These are phyloP conservation scores for Linurgus olivaceus DNA, from an alignment of 2,797 vertebrate genomes.

Conservation along the genomic window DNA sequence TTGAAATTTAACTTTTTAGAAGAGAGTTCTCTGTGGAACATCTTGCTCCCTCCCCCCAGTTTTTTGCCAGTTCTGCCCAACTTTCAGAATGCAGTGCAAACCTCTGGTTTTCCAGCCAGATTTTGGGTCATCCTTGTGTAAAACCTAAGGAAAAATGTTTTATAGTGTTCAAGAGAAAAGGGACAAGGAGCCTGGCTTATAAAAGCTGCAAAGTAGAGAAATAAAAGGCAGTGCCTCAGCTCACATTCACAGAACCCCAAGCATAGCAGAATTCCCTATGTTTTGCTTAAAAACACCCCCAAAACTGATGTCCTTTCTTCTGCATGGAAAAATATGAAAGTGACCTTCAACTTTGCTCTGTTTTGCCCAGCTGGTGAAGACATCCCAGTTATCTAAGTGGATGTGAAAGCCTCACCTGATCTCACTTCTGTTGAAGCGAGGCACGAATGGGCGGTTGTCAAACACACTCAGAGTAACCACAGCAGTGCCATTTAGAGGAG, in stretches of 20 bases:
- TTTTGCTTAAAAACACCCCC: rapidly evolving
- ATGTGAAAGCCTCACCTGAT: constrained; percentile 56
- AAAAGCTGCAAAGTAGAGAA: neutral
- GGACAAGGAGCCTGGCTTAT: neutral
- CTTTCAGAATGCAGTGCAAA: neutral
- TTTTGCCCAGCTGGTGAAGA: neutral
- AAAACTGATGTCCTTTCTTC: neutral
- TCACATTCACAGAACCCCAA: neutral
- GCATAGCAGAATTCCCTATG: neutral
- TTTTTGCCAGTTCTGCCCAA: neutral
- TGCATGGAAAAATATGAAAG: neutral
- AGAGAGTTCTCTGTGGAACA: neutral
- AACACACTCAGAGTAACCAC: constrained; percentile 11
- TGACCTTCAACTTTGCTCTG: neutral
- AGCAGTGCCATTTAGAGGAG: constrained; percentile 42
- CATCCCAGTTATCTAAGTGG: neutral
- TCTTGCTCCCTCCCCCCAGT: neutral
- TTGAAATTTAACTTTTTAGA: neutral
- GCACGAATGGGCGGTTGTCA: constrained; percentile 19
- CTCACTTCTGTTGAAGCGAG: constrained; percentile 3
- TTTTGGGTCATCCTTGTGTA: neutral
- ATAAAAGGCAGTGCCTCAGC: neutral
- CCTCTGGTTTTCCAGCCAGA: neutral
- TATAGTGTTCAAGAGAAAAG: neutral
- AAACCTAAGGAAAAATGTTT: neutral